Percentiles rank a stretch among this genome's conserved stretches.
Evolutionary conservation across 2,113 vertebrate genomes (phyloP).

Genomic region (Ahaetulla prasina): DNA sequence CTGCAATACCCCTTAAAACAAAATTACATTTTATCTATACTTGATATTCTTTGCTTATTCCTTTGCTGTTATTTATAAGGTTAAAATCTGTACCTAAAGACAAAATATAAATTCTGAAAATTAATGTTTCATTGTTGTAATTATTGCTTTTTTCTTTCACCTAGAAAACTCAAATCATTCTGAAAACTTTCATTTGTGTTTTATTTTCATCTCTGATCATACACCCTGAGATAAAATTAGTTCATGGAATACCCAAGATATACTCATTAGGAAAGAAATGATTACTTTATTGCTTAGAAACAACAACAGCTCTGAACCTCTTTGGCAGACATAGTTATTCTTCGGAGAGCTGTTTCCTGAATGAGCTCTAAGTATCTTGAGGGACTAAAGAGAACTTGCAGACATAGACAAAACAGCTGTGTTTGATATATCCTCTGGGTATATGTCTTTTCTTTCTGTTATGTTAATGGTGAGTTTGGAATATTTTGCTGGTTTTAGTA

Average conservation of each 20-base stretch:
- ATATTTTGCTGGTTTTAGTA: background rate
- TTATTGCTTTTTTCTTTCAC: background rate
- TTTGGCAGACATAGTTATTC: conserved; percentile 40
- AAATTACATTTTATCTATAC: background rate
- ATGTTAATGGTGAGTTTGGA: background rate
- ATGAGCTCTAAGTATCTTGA: background rate
- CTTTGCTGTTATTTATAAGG: background rate
- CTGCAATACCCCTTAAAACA: background rate
- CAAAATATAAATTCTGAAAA: background rate
- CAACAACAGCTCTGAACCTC: conserved; percentile 30
- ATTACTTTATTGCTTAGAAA: conserved; percentile 44
- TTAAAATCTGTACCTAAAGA: background rate
- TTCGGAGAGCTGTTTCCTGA: background rate
- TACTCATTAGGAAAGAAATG: conserved; percentile 56
- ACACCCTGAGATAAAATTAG: conserved; percentile 12
- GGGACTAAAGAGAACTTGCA: background rate
- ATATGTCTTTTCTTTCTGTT: background rate
- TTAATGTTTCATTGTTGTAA: background rate
- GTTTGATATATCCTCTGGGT: background rate
- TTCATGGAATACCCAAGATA: conserved; percentile 43
- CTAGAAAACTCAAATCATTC: conserved; percentile 1
- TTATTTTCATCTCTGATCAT: background rate
- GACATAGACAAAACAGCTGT: background rate
- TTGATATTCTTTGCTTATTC: background rate
- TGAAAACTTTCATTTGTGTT: conserved; percentile 5